Conservation (phyloP, 1,140 invertebrate species). For the Drosophila pseudoananassae region DNA sequence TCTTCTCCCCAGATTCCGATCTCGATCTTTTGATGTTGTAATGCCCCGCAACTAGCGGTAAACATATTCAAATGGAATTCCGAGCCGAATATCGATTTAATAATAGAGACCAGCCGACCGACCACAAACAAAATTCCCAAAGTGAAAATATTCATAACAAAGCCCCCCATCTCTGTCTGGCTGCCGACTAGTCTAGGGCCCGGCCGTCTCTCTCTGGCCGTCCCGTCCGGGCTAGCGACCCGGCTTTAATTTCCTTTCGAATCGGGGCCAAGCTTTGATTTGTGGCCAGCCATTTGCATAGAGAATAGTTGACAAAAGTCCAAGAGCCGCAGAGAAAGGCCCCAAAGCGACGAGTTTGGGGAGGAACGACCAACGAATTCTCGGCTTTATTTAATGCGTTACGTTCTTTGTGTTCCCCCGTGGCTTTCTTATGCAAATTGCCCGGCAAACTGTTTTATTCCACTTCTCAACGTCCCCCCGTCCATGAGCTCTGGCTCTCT, state of each 20-base stretch:
- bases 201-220: background rate
- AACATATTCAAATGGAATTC: constrained; percentile 41
- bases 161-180: background rate
- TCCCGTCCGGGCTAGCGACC: too few relatives aligned
- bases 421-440: constrained; percentile 55
- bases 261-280: constrained; percentile 52
- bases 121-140: constrained; percentile 16
- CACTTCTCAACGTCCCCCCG: constrained; percentile 36
- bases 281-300: constrained; percentile 47
- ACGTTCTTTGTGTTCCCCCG: constrained; percentile 20
- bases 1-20: background rate
- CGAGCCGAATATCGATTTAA: constrained; percentile 37
- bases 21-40: constrained; percentile 41
- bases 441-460: constrained; percentile 39
- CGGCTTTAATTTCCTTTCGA: constrained; percentile 22
- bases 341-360: constrained; percentile 10
- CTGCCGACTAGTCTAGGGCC: background rate
- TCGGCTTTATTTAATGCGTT: constrained; percentile 23
- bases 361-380: constrained; percentile 35
- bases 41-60: constrained; percentile 43
- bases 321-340: constrained; percentile 21
- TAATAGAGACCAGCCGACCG: constrained; percentile 3
- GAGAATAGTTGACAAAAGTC: constrained; percentile 42
- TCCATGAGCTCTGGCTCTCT: constrained; percentile 11
- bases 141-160: constrained; percentile 53